phyloP scores from a whole-genome alignment of 2,888 invertebrate species.

The Plebejus argus region DNA sequence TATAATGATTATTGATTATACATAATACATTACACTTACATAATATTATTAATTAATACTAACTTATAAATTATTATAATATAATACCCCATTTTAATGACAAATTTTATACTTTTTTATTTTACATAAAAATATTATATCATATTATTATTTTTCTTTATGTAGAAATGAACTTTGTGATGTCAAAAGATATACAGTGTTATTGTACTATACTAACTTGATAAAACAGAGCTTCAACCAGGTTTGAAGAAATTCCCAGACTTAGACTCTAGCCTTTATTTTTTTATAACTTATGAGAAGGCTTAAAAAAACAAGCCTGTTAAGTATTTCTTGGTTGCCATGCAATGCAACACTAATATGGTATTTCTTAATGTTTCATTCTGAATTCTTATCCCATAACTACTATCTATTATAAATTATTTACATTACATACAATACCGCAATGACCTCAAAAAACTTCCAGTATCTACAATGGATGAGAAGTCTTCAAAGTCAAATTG shows the following conservation, averaged over 20 bases:
- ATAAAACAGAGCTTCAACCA: not conserved
- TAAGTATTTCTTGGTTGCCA: not conserved
- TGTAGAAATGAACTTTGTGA: not conserved
- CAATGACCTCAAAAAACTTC: slow-evolving; percentile 70
- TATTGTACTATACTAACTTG: not conserved
- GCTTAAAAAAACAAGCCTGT: not conserved
- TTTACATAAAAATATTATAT: no score
- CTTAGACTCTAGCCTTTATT: not conserved
- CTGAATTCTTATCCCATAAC: not conserved
- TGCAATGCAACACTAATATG: not conserved
- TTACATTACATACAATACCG: slow-evolving; percentile 66
- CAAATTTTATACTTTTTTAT: not conserved
- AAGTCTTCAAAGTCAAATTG: slow-evolving; percentile 72
- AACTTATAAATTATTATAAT: not conserved
- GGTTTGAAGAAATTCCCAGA: not conserved
- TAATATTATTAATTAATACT: not conserved
- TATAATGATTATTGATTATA: no score
- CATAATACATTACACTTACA: not conserved
- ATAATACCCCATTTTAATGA: not conserved
- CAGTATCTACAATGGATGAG: slow-evolving; percentile 53
- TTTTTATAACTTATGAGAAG: not conserved
- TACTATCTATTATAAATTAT: not conserved
- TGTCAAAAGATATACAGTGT: not conserved
- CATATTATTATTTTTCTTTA: no score
- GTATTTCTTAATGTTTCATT: not conserved